These are phyloP conservation scores for Heliconius nattereri DNA, from an alignment of 1,140 invertebrate genomes.

Conservation along the genomic window DNA sequence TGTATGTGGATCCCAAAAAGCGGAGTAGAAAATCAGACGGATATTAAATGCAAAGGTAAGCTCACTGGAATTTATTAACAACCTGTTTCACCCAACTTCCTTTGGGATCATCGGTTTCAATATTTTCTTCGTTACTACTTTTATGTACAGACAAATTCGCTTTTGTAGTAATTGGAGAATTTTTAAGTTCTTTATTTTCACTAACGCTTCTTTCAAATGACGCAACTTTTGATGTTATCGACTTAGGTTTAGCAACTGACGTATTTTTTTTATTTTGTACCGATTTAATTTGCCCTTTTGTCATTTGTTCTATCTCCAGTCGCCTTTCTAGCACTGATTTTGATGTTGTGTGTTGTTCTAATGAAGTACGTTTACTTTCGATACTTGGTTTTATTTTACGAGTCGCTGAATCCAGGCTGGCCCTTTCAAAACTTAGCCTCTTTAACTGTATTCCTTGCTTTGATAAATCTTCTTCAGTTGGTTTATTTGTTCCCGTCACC, in stretches of 20 bases:
- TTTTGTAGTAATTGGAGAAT: not conserved
- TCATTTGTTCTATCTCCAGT: constrained; percentile 76
- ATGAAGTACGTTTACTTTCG: constrained; percentile 48
- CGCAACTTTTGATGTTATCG: constrained; percentile 67
- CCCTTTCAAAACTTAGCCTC: constrained; percentile 75
- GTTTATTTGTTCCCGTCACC: constrained; percentile 42
- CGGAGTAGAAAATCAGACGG: constrained; percentile 53
- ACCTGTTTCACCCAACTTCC: constrained; percentile 80
- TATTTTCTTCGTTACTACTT: constrained; percentile 45
- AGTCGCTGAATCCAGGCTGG: constrained; percentile 75
- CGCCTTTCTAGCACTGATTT: constrained; percentile 77
- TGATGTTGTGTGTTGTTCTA: constrained; percentile 58
- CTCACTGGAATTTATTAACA: constrained; percentile 81
- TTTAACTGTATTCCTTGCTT: constrained; percentile 71
- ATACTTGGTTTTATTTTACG: constrained; percentile 56
- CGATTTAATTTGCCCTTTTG: constrained; percentile 56
- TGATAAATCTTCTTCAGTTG: constrained; percentile 28
- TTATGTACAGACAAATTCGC: constrained; percentile 53
- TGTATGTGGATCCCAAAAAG: constrained; percentile 37
- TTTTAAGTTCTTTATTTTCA: constrained; percentile 49
- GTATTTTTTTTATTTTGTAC: constrained; percentile 53
- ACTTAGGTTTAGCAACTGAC: constrained; percentile 62
- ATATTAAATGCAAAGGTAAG: constrained; percentile 60
- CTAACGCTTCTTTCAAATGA: constrained; percentile 65
- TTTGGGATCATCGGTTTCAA: constrained; percentile 65